Evolutionary conservation across 2,113 vertebrate species (phyloP).

Genomic region (Tragelaphus buxtoni): DNA sequence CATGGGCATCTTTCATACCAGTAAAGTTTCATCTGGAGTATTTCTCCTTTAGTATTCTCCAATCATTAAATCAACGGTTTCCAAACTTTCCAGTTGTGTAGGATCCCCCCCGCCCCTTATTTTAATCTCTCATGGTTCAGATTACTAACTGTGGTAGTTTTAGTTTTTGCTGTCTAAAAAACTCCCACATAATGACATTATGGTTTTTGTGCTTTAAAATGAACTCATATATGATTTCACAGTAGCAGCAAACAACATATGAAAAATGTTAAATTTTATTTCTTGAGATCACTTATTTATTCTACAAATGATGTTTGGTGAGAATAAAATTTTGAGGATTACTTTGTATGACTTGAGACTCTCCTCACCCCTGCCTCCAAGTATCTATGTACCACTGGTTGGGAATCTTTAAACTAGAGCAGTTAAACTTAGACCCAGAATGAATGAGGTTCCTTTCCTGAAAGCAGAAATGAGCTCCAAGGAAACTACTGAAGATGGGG

Average conservation of each 20-base stretch:
- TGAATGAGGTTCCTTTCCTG: not conserved
- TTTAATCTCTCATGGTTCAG: not conserved
- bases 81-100: not conserved
- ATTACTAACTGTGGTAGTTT: not conserved
- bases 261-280: not conserved
- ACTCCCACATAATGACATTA: not conserved
- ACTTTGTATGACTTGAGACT: not conserved
- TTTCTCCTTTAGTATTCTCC: not conserved
- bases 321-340: not conserved
- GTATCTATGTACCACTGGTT: not conserved
- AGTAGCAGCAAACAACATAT: not conserved
- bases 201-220: not conserved
- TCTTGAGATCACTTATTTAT: not conserved
- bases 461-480: not conserved
- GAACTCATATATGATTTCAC: not conserved
- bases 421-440: not conserved
- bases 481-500: not conserved
- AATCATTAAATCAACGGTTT: not conserved
- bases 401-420: not conserved
- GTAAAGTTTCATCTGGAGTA: not conserved
- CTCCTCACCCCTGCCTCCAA: not conserved
- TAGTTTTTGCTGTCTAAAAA: not conserved
- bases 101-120: too few species aligned
- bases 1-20: not conserved
- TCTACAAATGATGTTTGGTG: not conserved